phyloP scores from a whole-genome alignment of 2,888 invertebrate species.

The Adelphocoris suturalis region DNA sequence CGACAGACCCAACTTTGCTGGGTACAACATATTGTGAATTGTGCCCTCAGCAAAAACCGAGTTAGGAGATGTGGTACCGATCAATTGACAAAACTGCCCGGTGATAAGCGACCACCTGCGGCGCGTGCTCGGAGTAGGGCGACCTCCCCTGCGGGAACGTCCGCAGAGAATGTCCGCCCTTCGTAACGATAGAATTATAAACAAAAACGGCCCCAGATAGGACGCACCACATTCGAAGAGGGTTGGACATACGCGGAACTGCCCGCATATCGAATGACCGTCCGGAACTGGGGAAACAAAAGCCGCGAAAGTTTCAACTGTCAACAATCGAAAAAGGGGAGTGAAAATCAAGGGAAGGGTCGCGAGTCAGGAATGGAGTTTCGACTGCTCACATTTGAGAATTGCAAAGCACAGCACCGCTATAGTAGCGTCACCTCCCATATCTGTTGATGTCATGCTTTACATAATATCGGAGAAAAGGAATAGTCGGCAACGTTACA shows the following conservation, averaged over 20 bases:
- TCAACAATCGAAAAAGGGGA: constrained; percentile 19
- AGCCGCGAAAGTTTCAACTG: neutral
- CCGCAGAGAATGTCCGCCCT: neutral
- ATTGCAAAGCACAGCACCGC: too few relatives aligned
- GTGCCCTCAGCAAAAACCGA: neutral
- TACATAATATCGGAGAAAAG: too few relatives aligned
- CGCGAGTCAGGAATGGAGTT: neutral
- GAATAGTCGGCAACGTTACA: too few relatives aligned
- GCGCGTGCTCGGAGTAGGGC: neutral
- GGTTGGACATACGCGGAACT: neutral
- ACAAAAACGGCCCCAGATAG: neutral
- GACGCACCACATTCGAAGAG: neutral
- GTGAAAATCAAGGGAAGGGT: neutral
- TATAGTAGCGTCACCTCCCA: too few relatives aligned
- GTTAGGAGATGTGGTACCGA: neutral
- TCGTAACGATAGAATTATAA: constrained; percentile 30
- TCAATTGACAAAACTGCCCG: neutral
- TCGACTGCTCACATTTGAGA: too few relatives aligned
- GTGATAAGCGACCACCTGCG: constrained; percentile 19
- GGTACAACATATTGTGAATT: neutral
- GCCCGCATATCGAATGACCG: neutral
- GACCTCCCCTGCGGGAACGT: neutral
- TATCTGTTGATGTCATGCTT: too few relatives aligned
- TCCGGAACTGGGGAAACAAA: neutral
- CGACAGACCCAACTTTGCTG: too few relatives aligned